phyloP scores from a whole-genome alignment of 2,113 vertebrate species.

The Python bivittatus region DNA sequence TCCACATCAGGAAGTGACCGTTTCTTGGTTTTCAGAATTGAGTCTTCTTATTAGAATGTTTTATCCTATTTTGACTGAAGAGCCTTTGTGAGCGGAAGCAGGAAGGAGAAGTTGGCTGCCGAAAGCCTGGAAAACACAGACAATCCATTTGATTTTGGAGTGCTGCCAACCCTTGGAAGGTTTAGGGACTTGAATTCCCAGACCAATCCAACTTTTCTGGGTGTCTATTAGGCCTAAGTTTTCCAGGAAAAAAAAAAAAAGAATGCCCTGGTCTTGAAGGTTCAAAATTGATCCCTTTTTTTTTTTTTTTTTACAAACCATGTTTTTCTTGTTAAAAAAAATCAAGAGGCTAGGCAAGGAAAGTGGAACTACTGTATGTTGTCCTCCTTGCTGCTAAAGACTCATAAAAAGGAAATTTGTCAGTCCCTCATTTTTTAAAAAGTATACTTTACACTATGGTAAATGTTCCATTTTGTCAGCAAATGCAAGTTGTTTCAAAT shows the following conservation, averaged over 20 bases:
- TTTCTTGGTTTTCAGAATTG: neutral
- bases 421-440: neutral
- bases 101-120: too few relatives aligned
- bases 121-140: too few relatives aligned
- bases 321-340: neutral
- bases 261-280: neutral
- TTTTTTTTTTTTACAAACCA: neutral
- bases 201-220: neutral
- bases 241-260: neutral
- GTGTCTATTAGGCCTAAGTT: neutral
- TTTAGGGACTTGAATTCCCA: neutral
- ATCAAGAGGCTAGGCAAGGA: neutral
- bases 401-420: neutral
- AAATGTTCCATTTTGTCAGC: neutral
- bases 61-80: neutral
- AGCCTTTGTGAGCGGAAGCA: neutral
- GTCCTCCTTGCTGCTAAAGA: neutral
- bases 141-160: too few relatives aligned
- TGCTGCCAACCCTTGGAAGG: too few relatives aligned
- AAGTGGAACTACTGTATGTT: neutral
- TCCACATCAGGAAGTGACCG: neutral
- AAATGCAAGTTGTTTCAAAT: neutral
- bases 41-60: neutral
- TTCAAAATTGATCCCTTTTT: neutral
- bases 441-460: neutral